Conservation (phyloP, 2,888 invertebrate genomes). For the Cephus nigrinus region DNA sequence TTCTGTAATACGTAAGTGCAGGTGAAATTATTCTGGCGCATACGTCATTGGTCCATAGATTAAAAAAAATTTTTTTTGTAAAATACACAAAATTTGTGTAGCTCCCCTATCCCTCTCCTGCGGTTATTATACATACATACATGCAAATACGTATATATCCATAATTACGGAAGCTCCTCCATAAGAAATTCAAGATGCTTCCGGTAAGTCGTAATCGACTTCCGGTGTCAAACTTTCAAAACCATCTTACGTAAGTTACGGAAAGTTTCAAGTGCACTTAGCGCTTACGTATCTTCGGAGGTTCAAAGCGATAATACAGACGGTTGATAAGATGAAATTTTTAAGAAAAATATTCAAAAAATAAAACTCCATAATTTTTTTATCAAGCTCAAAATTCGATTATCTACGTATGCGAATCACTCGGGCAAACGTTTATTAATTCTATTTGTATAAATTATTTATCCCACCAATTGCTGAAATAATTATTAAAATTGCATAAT, state of each 20-base stretch:
- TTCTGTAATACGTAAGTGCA: background rate
- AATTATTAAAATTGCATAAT: too few species aligned
- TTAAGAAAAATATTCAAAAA: background rate
- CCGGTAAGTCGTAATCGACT: background rate
- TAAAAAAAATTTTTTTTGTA: too few species aligned
- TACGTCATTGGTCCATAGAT: background rate
- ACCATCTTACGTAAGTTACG: background rate
- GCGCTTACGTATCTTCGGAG: background rate
- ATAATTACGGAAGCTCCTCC: too few species aligned
- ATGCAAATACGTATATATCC: too few species aligned
- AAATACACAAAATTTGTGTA: background rate
- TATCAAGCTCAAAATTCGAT: background rate
- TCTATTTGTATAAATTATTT: background rate
- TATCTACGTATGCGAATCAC: background rate
- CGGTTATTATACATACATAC: too few species aligned
- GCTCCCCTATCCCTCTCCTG: too few species aligned
- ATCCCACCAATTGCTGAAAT: background rate
- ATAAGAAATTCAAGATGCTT: too few species aligned
- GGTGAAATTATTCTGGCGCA: background rate
- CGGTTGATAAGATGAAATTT: too few species aligned
- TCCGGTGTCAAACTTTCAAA: background rate
- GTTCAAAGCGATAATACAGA: background rate
- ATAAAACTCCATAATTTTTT: background rate
- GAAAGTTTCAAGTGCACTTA: conserved; percentile 1
- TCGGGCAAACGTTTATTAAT: background rate